phyloP scores from a whole-genome alignment of 2,888 invertebrate genomes.

The Anoplius nigerrimus region DNA sequence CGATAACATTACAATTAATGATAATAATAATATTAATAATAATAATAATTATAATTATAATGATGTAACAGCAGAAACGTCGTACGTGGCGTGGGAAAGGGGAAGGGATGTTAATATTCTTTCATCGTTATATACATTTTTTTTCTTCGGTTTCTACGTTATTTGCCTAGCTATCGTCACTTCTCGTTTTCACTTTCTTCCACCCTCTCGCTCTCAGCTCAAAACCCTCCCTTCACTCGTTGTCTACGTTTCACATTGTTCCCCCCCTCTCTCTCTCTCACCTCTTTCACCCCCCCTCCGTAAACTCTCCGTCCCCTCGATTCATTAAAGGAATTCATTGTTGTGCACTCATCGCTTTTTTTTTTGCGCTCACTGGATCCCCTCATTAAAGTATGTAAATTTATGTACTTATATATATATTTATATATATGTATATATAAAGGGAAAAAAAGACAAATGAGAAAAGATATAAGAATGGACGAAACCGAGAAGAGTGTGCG shows the following conservation, averaged over 20 bases:
- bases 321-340: conserved; percentile 11
- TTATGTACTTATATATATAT: not conserved
- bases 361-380: conserved; percentile 7
- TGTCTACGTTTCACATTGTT: too few relatives aligned
- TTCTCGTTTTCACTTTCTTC: not conserved
- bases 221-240: not conserved
- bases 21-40: conserved; percentile 38
- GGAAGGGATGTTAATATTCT: conserved; percentile 22
- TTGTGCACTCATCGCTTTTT: conserved; percentile 19
- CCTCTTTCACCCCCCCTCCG: conserved; percentile 18
- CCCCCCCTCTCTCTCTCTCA: conserved; percentile 20
- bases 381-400: conserved; percentile 4
- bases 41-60: conserved; percentile 36
- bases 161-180: too few relatives aligned
- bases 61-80: conserved; percentile 46
- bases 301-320: conserved; percentile 36
- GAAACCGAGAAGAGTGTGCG: conserved; percentile 15
- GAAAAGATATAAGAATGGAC: conserved; percentile 1
- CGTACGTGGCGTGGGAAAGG: conserved; percentile 33
- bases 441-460: conserved; percentile 2
- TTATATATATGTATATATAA: not conserved
- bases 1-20: conserved; percentile 15
- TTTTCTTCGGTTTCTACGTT: not conserved
- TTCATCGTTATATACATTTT: conserved; percentile 14
- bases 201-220: not conserved